A percentile compares a stretch with the other conserved stretches of the same genome.
Evolutionary conservation across 2,888 invertebrate species (phyloP).

Genomic region (Andrena minutula): DNA sequence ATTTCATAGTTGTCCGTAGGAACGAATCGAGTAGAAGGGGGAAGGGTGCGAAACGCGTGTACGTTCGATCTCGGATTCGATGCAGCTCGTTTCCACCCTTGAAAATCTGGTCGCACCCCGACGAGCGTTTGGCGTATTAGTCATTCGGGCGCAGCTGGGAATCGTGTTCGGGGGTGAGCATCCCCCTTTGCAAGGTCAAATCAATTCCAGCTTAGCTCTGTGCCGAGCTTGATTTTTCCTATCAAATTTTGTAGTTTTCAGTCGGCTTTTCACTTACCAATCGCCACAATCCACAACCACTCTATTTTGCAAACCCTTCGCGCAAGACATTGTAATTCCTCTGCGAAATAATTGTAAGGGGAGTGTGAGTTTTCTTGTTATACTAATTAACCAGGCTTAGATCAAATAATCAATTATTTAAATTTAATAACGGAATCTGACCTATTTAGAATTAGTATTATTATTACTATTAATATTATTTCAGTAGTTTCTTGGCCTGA

Average conservation of each 20-base stretch:
- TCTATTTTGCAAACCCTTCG: too few relatives aligned
- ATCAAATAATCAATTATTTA: too few relatives aligned
- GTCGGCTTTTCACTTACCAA: background rate
- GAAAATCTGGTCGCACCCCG: conserved; percentile 79
- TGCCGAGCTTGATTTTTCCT: conserved; percentile 31
- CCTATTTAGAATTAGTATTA: too few relatives aligned
- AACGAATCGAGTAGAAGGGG: conserved; percentile 12
- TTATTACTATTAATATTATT: too few relatives aligned
- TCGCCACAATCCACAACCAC: background rate
- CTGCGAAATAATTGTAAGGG: too few relatives aligned
- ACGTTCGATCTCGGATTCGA: conserved; percentile 54
- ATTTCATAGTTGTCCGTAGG: conserved; percentile 18
- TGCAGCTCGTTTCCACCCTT: conserved; percentile 69
- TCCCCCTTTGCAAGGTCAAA: conserved; percentile 62
- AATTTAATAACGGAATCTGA: too few relatives aligned
- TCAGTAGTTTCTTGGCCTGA: too few relatives aligned
- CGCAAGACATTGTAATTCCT: too few relatives aligned
- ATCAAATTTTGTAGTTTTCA: background rate
- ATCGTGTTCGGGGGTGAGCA: conserved; percentile 53
- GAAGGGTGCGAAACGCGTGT: conserved; percentile 51
- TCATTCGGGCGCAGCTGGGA: conserved; percentile 78
- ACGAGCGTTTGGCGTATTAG: conserved; percentile 77
- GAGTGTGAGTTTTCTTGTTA: too few relatives aligned
- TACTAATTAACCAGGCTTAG: too few relatives aligned
- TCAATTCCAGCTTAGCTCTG: conserved; percentile 64